These are phyloP conservation scores for Anableps anableps DNA, from an alignment of 2,797 vertebrate genomes.

Conservation along the genomic window DNA sequence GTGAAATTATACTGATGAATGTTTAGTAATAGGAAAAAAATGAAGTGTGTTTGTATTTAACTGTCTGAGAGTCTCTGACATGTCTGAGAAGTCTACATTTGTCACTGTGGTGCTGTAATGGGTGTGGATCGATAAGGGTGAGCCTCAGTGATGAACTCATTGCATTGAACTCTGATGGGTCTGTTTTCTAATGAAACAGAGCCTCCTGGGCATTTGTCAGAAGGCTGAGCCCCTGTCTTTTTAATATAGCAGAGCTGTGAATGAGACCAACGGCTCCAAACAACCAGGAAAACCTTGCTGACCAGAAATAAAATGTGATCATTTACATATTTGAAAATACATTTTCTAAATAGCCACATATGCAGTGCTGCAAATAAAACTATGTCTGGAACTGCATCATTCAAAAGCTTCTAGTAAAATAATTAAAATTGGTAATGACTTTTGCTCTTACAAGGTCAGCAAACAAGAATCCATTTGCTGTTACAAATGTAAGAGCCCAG, in stretches of 20 bases:
- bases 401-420: conserved; percentile 45
- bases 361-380: conserved; percentile 25
- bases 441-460: conserved; percentile 37
- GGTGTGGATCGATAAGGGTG: conserved; percentile 52
- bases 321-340: conserved; percentile 22
- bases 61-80: conserved; percentile 15
- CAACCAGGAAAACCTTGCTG: not conserved
- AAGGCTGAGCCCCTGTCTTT: conserved; percentile 1
- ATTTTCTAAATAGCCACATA: conserved; percentile 22
- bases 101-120: conserved; percentile 34
- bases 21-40: not conserved
- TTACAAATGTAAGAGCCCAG: conserved; percentile 29
- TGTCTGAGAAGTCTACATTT: conserved; percentile 27
- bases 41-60: not conserved
- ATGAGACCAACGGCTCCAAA: conserved; percentile 22
- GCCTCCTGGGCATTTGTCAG: conserved; percentile 45
- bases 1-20: not conserved
- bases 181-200: conserved; percentile 63
- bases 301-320: conserved; percentile 8
- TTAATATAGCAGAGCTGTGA: not conserved
- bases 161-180: conserved; percentile 47
- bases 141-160: conserved; percentile 60
- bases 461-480: conserved; percentile 34
- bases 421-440: conserved; percentile 52
- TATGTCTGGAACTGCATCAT: conserved; percentile 19